phyloP scores from a whole-genome alignment of 2,797 vertebrate genomes.

The Columba guinea region DNA sequence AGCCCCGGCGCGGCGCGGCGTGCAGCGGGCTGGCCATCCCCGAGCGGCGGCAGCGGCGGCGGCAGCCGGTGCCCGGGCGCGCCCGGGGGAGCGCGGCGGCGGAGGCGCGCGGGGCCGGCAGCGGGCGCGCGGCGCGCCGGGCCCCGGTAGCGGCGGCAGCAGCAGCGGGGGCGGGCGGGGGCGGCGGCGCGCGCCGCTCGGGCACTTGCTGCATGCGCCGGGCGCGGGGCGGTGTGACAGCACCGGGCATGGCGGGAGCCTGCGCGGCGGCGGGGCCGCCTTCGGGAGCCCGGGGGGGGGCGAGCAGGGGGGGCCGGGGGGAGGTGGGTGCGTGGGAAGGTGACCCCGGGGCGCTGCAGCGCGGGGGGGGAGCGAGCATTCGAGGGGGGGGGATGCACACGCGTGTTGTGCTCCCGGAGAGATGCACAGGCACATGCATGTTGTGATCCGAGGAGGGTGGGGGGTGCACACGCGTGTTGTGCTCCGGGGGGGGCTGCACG shows the following conservation, averaged over 20 bases:
- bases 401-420: no score
- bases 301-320: not conserved
- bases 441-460: no score
- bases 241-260: not conserved
- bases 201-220: constrained; percentile 59
- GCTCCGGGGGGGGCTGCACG: not conserved
- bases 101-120: not conserved
- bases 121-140: constrained; percentile 58
- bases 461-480: not conserved
- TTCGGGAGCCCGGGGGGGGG: not conserved
- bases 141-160: constrained; percentile 57
- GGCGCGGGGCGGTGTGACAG: constrained; percentile 36
- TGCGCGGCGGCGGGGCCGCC: not conserved
- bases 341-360: not conserved
- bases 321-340: not conserved
- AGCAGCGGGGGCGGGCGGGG: not conserved
- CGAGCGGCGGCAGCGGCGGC: constrained; percentile 5
- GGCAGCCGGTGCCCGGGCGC: constrained; percentile 36
- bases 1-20: constrained; percentile 7
- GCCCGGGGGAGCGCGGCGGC: not conserved
- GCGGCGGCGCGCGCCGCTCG: constrained; percentile 67
- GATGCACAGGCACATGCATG: not conserved
- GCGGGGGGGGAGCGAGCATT: not conserved
- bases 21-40: constrained; percentile 48
- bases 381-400: no score